phyloP scores from a whole-genome alignment of 1,140 invertebrate genomes.

The Laupala kohalensis region DNA sequence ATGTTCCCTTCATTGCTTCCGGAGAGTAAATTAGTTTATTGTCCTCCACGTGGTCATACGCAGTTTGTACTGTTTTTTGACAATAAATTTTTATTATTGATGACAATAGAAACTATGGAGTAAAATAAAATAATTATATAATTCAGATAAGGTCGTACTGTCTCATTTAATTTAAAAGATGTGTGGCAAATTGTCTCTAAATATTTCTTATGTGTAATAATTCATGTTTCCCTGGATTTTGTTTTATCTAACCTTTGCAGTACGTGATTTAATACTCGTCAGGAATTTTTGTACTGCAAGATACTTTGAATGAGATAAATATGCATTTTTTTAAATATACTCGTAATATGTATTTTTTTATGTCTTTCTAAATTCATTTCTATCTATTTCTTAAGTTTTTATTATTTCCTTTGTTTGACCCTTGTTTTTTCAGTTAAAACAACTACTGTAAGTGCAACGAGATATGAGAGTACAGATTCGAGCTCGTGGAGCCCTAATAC shows the following conservation, averaged over 20 bases:
- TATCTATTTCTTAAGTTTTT: not conserved
- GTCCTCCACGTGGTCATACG: too few relatives aligned
- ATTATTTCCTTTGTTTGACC: not conserved
- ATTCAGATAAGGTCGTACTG: too few relatives aligned
- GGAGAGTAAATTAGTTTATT: too few relatives aligned
- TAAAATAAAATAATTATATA: too few relatives aligned
- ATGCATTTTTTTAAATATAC: not conserved
- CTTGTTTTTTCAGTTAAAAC: not conserved
- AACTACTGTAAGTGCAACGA: not conserved
- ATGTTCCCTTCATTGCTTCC: too few relatives aligned
- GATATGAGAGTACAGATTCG: not conserved
- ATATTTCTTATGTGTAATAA: too few relatives aligned
- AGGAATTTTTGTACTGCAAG: not conserved
- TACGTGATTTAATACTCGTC: not conserved
- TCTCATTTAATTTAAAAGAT: too few relatives aligned
- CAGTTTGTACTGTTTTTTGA: too few relatives aligned
- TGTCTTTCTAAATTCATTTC: not conserved
- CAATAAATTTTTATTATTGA: too few relatives aligned
- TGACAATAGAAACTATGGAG: too few relatives aligned
- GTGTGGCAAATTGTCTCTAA: too few relatives aligned
- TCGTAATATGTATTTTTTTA: not conserved
- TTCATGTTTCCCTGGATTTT: not conserved
- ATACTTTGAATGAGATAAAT: too few relatives aligned
- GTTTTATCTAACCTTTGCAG: not conserved
- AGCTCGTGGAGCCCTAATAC: not conserved